phyloP scores from a whole-genome alignment of 2,113 vertebrate genomes.

The Chionis minor region DNA sequence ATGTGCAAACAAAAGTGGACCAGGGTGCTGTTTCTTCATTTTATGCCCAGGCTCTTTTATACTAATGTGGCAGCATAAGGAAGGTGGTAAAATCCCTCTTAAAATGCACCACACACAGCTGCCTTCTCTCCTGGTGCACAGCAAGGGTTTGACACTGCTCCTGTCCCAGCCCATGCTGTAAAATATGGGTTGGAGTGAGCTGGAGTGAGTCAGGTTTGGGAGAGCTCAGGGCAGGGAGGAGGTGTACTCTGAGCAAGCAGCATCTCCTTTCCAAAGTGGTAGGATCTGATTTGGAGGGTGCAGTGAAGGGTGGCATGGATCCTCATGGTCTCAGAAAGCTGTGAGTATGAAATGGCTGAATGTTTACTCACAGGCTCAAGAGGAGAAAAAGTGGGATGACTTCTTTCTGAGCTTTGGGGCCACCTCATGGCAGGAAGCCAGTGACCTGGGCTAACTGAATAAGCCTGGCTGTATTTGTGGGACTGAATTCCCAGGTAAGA shows the following conservation, averaged over 20 bases:
- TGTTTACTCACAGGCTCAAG: neutral
- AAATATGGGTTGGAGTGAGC: neutral
- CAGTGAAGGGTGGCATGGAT: neutral
- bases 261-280: neutral
- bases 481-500: neutral
- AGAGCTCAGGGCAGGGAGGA: neutral
- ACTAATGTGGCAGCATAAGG: neutral
- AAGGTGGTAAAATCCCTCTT: neutral
- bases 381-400: neutral
- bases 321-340: neutral
- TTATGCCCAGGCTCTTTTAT: neutral
- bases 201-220: neutral
- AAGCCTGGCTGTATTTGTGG: neutral
- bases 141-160: neutral
- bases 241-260: neutral
- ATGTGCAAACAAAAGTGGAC: neutral
- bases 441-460: neutral
- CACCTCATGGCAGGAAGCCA: neutral
- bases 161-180: neutral
- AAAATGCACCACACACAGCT: neutral
- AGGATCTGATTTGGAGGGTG: neutral
- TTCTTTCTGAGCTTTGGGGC: neutral
- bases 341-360: neutral
- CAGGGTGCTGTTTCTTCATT: neutral
- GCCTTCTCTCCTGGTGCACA: neutral